Percentiles rank a stretch among this genome's conserved stretches.
Evolutionary conservation across 2,113 vertebrate genomes (phyloP).

Genomic region (Aramus guarauna): DNA sequence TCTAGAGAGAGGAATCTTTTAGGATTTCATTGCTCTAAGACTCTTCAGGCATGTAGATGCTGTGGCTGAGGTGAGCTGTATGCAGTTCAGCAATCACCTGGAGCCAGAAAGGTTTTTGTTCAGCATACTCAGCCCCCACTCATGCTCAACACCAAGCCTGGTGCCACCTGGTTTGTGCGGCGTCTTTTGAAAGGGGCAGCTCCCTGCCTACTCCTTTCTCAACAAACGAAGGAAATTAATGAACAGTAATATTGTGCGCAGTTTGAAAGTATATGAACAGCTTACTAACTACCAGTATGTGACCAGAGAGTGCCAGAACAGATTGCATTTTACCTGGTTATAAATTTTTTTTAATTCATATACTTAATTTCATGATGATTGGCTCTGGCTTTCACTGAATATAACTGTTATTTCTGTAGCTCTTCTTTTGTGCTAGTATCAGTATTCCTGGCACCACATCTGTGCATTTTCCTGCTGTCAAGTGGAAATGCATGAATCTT

Average conservation of each 20-base stretch:
- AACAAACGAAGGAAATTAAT: neutral
- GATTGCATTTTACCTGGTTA: neutral
- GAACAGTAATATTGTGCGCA: neutral
- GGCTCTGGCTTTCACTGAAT: neutral
- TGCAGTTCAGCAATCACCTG: neutral
- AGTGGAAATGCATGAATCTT: neutral
- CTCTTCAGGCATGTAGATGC: neutral
- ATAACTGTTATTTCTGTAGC: neutral
- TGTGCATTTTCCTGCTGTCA: neutral
- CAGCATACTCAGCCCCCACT: accelerated
- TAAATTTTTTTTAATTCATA: neutral
- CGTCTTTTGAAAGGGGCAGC: accelerated
- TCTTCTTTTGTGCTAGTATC: neutral
- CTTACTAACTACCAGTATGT: neutral
- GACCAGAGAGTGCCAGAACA: neutral
- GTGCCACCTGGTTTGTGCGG: neutral
- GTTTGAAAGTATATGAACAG: neutral
- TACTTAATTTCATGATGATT: neutral
- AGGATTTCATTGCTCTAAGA: neutral
- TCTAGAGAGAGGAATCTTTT: neutral
- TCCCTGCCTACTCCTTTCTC: neutral
- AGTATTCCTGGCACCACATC: neutral
- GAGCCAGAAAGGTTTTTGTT: neutral
- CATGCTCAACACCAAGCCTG: accelerated
- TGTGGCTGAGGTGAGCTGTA: neutral